These are phyloP conservation scores for Corvus hawaiiensis DNA, from an alignment of 2,113 vertebrate genomes.

Conservation along the genomic window DNA sequence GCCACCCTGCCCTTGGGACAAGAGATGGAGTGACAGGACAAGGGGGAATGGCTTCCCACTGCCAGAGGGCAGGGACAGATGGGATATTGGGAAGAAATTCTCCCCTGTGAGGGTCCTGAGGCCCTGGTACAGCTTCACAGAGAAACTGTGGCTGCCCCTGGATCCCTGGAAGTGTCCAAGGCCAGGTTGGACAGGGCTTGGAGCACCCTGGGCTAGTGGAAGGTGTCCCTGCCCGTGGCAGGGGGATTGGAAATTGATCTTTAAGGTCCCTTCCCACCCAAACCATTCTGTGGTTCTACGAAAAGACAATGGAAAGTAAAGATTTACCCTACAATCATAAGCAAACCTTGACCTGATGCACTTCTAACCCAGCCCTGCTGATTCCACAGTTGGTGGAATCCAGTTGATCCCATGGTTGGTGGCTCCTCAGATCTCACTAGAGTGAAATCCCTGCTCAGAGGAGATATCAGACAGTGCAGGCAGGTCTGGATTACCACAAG, in stretches of 20 bases:
- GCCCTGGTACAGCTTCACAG: neutral
- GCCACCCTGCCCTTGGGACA: neutral
- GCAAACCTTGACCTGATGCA: neutral
- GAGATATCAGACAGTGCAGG: neutral
- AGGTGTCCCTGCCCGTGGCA: neutral
- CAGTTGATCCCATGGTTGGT: accelerated
- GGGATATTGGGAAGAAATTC: accelerated
- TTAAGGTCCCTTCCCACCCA: neutral
- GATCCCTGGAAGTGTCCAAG: neutral
- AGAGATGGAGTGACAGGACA: neutral
- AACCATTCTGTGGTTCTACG: neutral
- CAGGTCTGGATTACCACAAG: neutral
- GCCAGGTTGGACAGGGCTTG: accelerated
- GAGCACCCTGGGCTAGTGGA: accelerated
- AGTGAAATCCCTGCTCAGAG: neutral
- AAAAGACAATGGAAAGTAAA: neutral
- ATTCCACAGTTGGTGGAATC: neutral
- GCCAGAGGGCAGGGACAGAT: accelerated
- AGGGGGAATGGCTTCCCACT: neutral
- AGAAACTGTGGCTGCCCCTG: neutral
- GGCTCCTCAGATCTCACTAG: neutral
- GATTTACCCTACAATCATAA: neutral
- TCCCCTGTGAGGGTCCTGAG: accelerated
- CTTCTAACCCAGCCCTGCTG: neutral
- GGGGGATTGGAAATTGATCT: neutral